phyloP scores from a whole-genome alignment of 2,888 invertebrate genomes.

The Sinelater perroti region DNA sequence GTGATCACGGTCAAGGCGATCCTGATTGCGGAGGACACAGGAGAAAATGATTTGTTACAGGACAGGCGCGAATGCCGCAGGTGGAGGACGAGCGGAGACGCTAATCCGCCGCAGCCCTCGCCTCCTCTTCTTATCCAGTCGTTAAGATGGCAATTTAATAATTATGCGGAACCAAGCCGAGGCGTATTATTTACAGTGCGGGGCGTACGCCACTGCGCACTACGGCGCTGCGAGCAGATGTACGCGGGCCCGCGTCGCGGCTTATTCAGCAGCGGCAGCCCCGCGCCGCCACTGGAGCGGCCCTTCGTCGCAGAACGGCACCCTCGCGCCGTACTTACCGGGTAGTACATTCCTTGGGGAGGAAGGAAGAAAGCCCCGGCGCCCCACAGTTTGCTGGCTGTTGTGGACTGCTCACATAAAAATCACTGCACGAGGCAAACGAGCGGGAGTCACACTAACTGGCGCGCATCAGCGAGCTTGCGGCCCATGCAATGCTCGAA shows the following conservation, averaged over 20 bases:
- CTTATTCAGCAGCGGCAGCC: too few relatives aligned
- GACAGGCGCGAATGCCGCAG: too few relatives aligned
- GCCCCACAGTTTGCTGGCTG: constrained; percentile 96
- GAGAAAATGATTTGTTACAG: constrained; percentile 1
- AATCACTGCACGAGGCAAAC: constrained; percentile 53
- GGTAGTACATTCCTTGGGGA: constrained; percentile 97
- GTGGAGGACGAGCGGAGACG: too few relatives aligned
- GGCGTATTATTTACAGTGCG: too few relatives aligned
- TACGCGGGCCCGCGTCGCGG: too few relatives aligned
- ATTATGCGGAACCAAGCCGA: too few relatives aligned
- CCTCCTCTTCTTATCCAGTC: too few relatives aligned
- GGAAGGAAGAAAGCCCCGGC: constrained; percentile 95
- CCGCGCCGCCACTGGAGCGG: too few relatives aligned
- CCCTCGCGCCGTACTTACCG: constrained; percentile 80
- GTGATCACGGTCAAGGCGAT: neutral
- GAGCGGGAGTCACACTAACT: constrained; percentile 37
- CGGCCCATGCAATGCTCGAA: constrained; percentile 39
- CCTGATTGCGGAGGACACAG: neutral
- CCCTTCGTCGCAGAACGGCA: too few relatives aligned
- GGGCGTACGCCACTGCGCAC: constrained; percentile 17
- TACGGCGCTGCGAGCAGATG: too few relatives aligned
- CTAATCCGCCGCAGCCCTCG: too few relatives aligned
- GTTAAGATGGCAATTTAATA: constrained; percentile 24
- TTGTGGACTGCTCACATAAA: constrained; percentile 68
- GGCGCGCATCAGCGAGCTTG: constrained; percentile 35